Percentiles rank a stretch among this genome's conserved stretches.
These are phyloP conservation scores for Glossosoma conforme DNA, from an alignment of 1,140 invertebrate genomes.

Conservation along the genomic window DNA sequence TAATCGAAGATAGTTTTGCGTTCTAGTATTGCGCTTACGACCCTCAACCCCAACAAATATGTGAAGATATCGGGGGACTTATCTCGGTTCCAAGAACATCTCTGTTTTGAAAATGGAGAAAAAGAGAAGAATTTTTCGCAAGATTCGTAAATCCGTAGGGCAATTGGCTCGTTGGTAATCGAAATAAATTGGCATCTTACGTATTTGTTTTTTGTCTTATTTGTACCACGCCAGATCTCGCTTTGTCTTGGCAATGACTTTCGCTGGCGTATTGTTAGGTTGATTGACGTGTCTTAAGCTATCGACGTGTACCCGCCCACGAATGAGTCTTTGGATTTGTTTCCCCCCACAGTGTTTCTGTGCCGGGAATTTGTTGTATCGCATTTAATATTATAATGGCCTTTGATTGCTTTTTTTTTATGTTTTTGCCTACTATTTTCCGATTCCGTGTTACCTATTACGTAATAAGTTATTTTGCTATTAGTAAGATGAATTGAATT, in stretches of 20 bases:
- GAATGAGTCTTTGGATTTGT: too few species aligned
- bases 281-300: conserved; percentile 9
- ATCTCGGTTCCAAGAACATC: conserved; percentile 10
- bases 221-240: conserved; percentile 9
- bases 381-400: too few species aligned
- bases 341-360: too few species aligned
- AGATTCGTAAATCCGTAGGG: conserved; percentile 30
- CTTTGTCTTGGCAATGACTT: conserved; percentile 4
- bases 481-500: too few species aligned
- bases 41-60: conserved; percentile 21
- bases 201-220: conserved; percentile 11
- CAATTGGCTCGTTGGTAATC: conserved; percentile 32
- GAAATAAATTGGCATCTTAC: conserved; percentile 31
- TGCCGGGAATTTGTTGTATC: too few species aligned
- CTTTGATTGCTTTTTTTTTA: too few species aligned
- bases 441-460: too few species aligned
- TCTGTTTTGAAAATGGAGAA: conserved; percentile 12
- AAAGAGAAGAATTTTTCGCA: conserved; percentile 25
- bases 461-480: too few species aligned
- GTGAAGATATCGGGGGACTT: conserved; percentile 21
- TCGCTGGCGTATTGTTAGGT: conserved; percentile 5
- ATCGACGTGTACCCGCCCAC: too few species aligned
- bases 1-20: too few species aligned
- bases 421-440: too few species aligned
- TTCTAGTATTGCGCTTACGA: too few species aligned